Base-by-base conservation (phyloP, 2,113 vertebrate genomes). In the Hiodon tergisus region DNA sequence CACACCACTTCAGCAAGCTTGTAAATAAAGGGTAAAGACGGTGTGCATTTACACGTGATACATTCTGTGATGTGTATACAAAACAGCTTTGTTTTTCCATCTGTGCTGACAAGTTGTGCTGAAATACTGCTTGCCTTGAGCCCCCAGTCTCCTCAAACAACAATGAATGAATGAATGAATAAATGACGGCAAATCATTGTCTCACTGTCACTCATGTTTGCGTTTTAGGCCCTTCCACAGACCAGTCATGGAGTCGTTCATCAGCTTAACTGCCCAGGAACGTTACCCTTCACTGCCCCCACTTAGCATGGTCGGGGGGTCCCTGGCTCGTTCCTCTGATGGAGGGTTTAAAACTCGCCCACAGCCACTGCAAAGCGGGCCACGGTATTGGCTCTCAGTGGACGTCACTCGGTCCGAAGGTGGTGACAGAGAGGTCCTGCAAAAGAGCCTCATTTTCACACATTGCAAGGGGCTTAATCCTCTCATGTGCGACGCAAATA, bases 241-340 rank as follows among this genome's bases (percentile, higher is more conserved):
- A 5, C 69, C 54, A 58, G 69, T 48, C 13, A 5, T 4, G 9
- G 17, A 62, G 71, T 48, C 61, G 68, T 77, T 72, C 60, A 68
- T 67, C 71, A 60, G 55, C n/a, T 72, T 73, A 77, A 77, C 67
- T 46, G 69, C 52, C 14, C 52, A 61, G 67, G 57, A 76, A 76
- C 52, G 46, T 71, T 73, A 53, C 62, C 59, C 70, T 72, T 72
- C 68, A 73, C 71, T 60, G 63, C 76, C 58, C 53, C 69, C 16
- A 54, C 60, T 71, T 31, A 31, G 31, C 31, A 58, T 72, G 13
- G 57, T 14, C n/a, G 54, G 52, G 61, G 13, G 16, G 52, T 68
- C 50, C 53, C 55, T 67, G 55, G 11, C 14, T 57, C 62, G 67
- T 77, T 72, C 66, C 60, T 51, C 63, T 47, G 50, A 60, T 31